Base-by-base conservation (phyloP, 1,140 invertebrate genomes). In the Brachionus rotundiformis region DNA sequence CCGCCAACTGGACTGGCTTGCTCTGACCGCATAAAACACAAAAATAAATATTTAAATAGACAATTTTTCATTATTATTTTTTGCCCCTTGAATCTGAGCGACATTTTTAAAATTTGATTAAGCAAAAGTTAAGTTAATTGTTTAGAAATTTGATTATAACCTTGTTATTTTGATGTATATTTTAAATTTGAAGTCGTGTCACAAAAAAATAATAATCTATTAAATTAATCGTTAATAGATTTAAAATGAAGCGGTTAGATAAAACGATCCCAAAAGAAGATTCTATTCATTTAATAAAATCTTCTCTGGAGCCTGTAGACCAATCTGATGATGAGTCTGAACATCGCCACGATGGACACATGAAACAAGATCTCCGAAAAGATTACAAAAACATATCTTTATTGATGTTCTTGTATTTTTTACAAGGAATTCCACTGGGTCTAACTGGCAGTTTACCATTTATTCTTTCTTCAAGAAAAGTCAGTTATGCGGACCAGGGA, bases 381-480 rank as follows among this genome's bases (percentile, higher is more conserved):
- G 81, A 82, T 23, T 49, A 73, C 10, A 44, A 36, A 36, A 82
- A 59, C 23, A 82, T 82, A n/a, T 10, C n/a, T 27, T 29, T 75
- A 19, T 89, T 98, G 54, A 90, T 96, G 82, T 94, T 96, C 86
- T 89, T 98, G 0, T 98, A 98, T 86, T 90, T 96, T 41, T 89
- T 98, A 5, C 95, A 99, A 91, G 98, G 88, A 10, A 87, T 99
- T 86, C 97, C 97, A 1, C 88, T 99, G 3, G 97, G 97, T 8
- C 88, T 99, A 16, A 93, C 93, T 44, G 92, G 93, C 10, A 94
- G 95, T 44, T 93, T 99, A 83, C 97, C 97, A 5, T 95, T 99
- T 92, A 90, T 99, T 54, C 89, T 99, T 63, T 23, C 49, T 25
- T 71, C 63, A 25, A 16, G 54, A 10, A 33, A 68, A 29, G 65